phyloP scores from a whole-genome alignment of 2,113 vertebrate genomes.

The Rallus limicola region DNA sequence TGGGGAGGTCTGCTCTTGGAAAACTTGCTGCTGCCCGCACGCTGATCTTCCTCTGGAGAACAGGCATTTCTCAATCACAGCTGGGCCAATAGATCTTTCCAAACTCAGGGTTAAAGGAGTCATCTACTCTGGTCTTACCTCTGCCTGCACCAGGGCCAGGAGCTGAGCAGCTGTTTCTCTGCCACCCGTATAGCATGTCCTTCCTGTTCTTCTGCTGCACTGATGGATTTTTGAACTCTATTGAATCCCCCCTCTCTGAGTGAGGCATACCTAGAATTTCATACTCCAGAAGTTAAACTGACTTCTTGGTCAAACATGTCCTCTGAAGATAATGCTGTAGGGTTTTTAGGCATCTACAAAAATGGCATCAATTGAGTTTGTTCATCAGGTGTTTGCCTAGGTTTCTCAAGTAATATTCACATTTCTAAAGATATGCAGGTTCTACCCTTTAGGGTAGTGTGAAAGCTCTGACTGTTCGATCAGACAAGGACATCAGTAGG shows the following conservation, averaged over 20 bases:
- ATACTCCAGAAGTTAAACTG: background rate
- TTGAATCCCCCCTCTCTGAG: background rate
- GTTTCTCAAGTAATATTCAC: background rate
- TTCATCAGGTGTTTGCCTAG: background rate
- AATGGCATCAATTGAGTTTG: background rate
- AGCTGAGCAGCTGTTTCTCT: background rate
- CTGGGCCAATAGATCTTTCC: background rate
- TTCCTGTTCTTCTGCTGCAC: background rate
- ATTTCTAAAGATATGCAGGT: background rate
- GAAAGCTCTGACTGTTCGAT: background rate
- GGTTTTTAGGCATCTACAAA: background rate
- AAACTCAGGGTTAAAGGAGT: background rate
- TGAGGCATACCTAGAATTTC: background rate
- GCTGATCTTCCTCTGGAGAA: background rate
- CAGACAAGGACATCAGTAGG: background rate
- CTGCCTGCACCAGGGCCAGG: background rate
- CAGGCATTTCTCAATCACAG: background rate
- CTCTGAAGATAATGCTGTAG: background rate
- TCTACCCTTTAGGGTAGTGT: background rate
- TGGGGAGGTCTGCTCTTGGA: constrained; percentile 23
- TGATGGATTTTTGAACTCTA: background rate
- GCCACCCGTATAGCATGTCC: background rate
- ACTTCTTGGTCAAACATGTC: background rate
- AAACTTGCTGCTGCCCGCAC: background rate
- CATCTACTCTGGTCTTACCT: background rate